These are phyloP conservation scores for Eudyptes chrysolophus DNA, from an alignment of 2,113 vertebrate genomes.

Conservation along the genomic window DNA sequence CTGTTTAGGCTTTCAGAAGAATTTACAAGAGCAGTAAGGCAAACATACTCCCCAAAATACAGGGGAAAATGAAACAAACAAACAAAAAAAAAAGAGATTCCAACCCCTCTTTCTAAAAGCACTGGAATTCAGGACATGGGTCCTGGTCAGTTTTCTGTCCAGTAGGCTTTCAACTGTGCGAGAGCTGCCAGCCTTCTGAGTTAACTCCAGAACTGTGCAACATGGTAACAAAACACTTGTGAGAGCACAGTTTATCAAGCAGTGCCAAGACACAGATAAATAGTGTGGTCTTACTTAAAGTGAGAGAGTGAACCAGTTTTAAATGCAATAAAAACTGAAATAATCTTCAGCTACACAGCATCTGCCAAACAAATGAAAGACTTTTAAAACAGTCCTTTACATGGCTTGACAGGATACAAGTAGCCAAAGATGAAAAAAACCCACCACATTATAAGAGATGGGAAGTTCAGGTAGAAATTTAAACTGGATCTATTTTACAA, in stretches of 20 bases:
- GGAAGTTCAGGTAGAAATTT: background rate
- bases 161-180: background rate
- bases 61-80: background rate
- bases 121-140: background rate
- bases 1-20: background rate
- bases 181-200: slow-evolving; percentile 3
- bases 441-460: background rate
- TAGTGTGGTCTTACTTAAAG: background rate
- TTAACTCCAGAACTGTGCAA: slow-evolving; percentile 17
- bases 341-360: background rate
- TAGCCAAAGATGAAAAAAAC: background rate
- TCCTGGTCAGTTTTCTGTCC: background rate
- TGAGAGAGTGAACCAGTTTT: background rate
- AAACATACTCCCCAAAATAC: background rate
- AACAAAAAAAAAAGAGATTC: background rate
- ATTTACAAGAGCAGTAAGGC: background rate
- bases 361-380: background rate
- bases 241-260: background rate
- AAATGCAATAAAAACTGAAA: background rate
- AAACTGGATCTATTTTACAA: background rate
- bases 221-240: slow-evolving; percentile 41
- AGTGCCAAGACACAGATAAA: slow-evolving; percentile 8
- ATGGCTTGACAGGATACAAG: background rate
- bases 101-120: background rate
- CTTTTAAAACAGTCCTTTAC: background rate